Percentiles rank a stretch among this genome's conserved stretches.
Evolutionary conservation across 2,797 vertebrate species (phyloP).

Genomic region (Micropoecilia bifurca): DNA sequence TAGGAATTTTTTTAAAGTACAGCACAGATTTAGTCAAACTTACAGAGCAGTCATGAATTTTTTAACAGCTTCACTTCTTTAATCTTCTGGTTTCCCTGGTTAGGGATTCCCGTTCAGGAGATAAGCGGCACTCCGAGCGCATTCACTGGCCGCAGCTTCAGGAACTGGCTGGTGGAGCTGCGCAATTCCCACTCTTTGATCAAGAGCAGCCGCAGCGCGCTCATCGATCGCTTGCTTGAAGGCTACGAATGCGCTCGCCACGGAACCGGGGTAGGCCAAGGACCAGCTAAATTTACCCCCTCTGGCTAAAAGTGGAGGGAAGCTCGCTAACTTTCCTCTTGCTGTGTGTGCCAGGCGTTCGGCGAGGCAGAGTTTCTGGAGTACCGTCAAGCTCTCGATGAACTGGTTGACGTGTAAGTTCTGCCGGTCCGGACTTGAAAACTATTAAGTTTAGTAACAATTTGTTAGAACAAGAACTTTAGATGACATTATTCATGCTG

Average conservation of each 20-base stretch:
- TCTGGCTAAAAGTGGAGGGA: neutral
- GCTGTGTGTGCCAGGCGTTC: constrained; percentile 83
- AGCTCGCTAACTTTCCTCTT: constrained; percentile 3
- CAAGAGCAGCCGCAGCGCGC: constrained; percentile 87
- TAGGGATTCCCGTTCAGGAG: constrained; percentile 88
- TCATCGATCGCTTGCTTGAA: constrained; percentile 91
- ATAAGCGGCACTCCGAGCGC: constrained; percentile 85
- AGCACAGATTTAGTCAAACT: neutral
- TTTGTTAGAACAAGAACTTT: constrained; percentile 1
- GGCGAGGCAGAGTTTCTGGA: constrained; percentile 89
- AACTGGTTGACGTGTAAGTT: constrained; percentile 91
- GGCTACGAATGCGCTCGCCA: constrained; percentile 93
- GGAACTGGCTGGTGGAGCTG: constrained; percentile 89
- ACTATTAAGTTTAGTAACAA: constrained; percentile 4
- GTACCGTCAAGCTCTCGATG: constrained; percentile 89
- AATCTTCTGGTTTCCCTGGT: constrained; percentile 18
- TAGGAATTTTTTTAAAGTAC: neutral
- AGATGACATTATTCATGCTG: neutral
- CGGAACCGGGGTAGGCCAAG: constrained; percentile 87
- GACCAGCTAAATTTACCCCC: neutral
- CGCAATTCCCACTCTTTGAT: constrained; percentile 88
- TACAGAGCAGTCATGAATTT: neutral
- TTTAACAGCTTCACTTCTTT: neutral
- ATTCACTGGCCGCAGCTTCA: constrained; percentile 90
- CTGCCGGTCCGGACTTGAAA: constrained; percentile 27